Evolutionary conservation across 2,888 invertebrate genomes (phyloP).

Genomic region (Conops quadrifasciatus): DNA sequence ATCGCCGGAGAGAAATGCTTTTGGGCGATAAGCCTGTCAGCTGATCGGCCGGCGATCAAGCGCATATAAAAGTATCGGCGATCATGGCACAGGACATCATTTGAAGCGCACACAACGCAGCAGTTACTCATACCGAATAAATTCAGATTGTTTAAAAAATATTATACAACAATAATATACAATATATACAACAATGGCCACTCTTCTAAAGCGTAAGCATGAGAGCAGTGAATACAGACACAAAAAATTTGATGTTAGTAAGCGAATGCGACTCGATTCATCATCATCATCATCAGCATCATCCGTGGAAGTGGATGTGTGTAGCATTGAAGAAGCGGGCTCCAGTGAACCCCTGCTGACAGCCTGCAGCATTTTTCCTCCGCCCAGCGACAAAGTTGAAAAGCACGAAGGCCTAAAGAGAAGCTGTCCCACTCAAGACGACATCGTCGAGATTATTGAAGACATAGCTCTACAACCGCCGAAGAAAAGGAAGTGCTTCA

Average conservation of each 20-base stretch:
- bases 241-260: slow-evolving; percentile 53
- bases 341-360: neutral
- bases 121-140: neutral
- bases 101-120: slow-evolving; percentile 11
- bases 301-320: neutral
- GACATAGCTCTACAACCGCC: neutral
- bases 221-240: slow-evolving; percentile 49
- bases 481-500: neutral
- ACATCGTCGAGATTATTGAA: neutral
- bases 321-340: neutral
- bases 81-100: slow-evolving; percentile 19
- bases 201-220: neutral
- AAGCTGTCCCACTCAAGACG: neutral
- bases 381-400: neutral
- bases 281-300: neutral
- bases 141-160: neutral
- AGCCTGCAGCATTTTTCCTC: too few species aligned
- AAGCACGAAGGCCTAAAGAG: neutral
- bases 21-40: neutral
- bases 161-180: neutral
- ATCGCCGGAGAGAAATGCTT: neutral
- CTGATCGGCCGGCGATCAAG: neutral
- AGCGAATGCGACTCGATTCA: slow-evolving; percentile 21
- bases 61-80: slow-evolving; percentile 27
- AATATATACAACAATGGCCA: neutral